Percentiles rank a stretch among this genome's conserved stretches.
These are phyloP conservation scores for Drosophila arawakana DNA, from an alignment of 1,140 invertebrate genomes.

Conservation along the genomic window DNA sequence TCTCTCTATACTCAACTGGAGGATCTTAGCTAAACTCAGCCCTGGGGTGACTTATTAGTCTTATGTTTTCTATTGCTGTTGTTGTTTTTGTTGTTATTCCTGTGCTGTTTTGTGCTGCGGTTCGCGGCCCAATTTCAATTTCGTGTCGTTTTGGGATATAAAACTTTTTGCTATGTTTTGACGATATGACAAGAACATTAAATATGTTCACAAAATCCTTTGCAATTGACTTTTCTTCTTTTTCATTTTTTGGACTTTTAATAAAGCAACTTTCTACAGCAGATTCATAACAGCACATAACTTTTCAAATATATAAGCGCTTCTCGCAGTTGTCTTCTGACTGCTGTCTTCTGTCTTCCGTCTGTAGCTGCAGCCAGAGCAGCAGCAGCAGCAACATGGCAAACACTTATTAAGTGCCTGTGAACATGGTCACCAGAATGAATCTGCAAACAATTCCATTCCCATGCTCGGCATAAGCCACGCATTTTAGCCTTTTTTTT, in stretches of 20 bases:
- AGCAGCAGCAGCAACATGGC: background rate
- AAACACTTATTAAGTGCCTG: conserved; percentile 71
- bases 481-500: conserved; percentile 31
- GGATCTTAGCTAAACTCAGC: conserved; percentile 39
- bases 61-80: conserved; percentile 29
- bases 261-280: conserved; percentile 43
- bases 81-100: background rate
- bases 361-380: background rate
- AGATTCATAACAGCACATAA: conserved; percentile 21
- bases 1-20: background rate
- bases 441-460: conserved; percentile 51
- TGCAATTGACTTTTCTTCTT: conserved; percentile 7
- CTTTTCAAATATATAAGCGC: conserved; percentile 43
- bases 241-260: conserved; percentile 36
- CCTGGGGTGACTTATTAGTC: conserved; percentile 53
- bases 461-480: conserved; percentile 64
- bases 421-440: conserved; percentile 46
- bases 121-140: conserved; percentile 65
- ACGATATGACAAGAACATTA: conserved; percentile 38
- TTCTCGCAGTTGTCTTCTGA: conserved; percentile 1
- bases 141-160: conserved; percentile 17
- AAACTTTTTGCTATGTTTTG: conserved; percentile 45
- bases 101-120: conserved; percentile 20
- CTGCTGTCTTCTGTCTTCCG: background rate
- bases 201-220: conserved; percentile 2